Evolutionary conservation across 2,888 invertebrate genomes (phyloP), one percentile per base, ranked within the genome.

Genomic region (Epiblema foenella): DNA sequence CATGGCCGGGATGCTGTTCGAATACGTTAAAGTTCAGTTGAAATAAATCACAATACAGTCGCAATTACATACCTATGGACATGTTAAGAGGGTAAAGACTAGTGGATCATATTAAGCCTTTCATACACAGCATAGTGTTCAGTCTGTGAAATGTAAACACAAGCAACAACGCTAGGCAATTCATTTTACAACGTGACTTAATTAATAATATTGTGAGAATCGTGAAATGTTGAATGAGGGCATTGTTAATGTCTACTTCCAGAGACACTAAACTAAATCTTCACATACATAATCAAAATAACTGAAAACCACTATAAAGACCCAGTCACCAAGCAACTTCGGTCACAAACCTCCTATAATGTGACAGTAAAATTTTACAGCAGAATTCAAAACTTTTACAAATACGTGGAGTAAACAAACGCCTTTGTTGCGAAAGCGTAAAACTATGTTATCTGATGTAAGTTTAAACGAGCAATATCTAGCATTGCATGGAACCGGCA

Each of bases 401-500:
- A 20, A 46, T 54, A 33, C 46, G 46, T 46, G 46, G 42, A 39
- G n/a, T 29, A 54, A 39, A 60, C 29, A 60, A 60, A 60, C 18
- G 24, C 46, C 20, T 46, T 60, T 24, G 59, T 70, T 70, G 65
- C 59, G 65, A 70, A 70, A 70, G 65, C 39, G 46, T 65, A 58
- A 65, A 65, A 66, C 70, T 65, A 51, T 65, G 70, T 70, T 70
- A 70, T 70, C 70, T 65, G 54, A 70, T 66, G 46, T 66, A 70
- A 70, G 57, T 70, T 70, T 70, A 66, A 70, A 65, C 58, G 67
- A 64, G 59, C 54, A 49, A 63, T 59, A 60, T 58, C 56, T 68
- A 67, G 68, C 57, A 66, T 59, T 73, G 68, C 71, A 68, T 74
- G 74, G 65, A 71, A 72, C 46, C 8, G n/a, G 70, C 73, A 73